Percentiles rank a stretch among this genome's conserved stretches.
Conservation (phyloP, 2,888 invertebrate species). For the Notodonta ziczac region DNA sequence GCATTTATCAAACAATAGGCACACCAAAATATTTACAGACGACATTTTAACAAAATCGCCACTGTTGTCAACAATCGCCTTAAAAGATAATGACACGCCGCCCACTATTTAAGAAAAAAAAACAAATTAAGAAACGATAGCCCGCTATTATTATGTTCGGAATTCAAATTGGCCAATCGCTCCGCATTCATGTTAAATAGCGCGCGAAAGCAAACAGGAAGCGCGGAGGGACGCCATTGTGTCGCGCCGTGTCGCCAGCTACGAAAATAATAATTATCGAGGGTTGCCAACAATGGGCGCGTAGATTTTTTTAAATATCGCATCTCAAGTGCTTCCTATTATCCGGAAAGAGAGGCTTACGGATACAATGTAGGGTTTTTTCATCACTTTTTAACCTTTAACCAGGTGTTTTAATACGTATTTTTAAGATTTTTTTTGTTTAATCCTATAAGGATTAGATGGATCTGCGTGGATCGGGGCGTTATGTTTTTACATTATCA, state of each 20-base stretch:
- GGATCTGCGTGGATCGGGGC: constrained; percentile 25
- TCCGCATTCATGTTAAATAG: constrained; percentile 82
- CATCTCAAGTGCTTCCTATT: constrained; percentile 82
- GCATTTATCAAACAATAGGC: constrained; percentile 30
- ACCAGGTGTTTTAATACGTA: constrained; percentile 79
- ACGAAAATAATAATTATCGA: constrained; percentile 84
- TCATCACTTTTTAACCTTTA: constrained; percentile 57
- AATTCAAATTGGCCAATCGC: constrained; percentile 82
- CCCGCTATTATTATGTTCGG: constrained; percentile 75
- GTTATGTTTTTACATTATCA: not conserved
- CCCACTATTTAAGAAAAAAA: constrained; percentile 39
- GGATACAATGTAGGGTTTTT: constrained; percentile 72
- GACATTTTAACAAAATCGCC: constrained; percentile 14
- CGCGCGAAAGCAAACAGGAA: constrained; percentile 84
- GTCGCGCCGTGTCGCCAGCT: constrained; percentile 80
- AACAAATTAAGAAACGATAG: constrained; percentile 71
- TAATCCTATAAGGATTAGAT: constrained; percentile 68
- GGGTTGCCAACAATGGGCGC: constrained; percentile 74
- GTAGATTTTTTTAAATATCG: constrained; percentile 72
- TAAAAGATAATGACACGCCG: constrained; percentile 39
- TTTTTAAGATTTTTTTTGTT: constrained; percentile 57
- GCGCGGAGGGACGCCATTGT: constrained; percentile 75
- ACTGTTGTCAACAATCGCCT: constrained; percentile 30
- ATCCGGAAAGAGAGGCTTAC: constrained; percentile 73
- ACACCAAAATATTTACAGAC: constrained; percentile 9